Evolutionary conservation across 2,888 invertebrate species (phyloP).

Genomic region (Monopis laevigella): DNA sequence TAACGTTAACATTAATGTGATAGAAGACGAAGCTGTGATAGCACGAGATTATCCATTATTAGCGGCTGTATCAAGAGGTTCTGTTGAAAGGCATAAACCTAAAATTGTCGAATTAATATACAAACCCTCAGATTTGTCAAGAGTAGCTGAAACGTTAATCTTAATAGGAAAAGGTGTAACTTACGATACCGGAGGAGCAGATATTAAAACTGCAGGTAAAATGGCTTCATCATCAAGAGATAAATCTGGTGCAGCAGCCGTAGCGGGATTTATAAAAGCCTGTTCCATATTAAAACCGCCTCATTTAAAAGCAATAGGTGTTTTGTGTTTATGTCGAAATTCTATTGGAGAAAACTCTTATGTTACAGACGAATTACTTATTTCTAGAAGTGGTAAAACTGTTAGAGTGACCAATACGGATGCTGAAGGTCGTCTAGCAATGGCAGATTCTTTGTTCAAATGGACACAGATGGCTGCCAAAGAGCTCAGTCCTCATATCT

Average conservation of each 20-base stretch:
- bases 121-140: slow-evolving; percentile 51
- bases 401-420: slow-evolving; percentile 90
- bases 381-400: slow-evolving; percentile 79
- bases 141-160: slow-evolving; percentile 75
- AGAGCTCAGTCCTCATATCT: slow-evolving; percentile 82
- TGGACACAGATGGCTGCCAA: slow-evolving; percentile 61
- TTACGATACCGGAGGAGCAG: slow-evolving; percentile 82
- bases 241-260: slow-evolving; percentile 91
- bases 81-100: slow-evolving; percentile 72
- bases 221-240: slow-evolving; percentile 91
- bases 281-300: slow-evolving; percentile 76
- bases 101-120: slow-evolving; percentile 72
- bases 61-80: slow-evolving; percentile 77
- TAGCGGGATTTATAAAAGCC: slow-evolving; percentile 87
- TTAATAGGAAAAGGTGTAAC: slow-evolving; percentile 91
- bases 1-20: slow-evolving; percentile 70
- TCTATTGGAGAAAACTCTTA: slow-evolving; percentile 85
- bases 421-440: slow-evolving; percentile 90
- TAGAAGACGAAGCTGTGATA: slow-evolving; percentile 69
- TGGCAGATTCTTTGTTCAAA: slow-evolving; percentile 80
- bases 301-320: slow-evolving; percentile 79
- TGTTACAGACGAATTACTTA: slow-evolving; percentile 86
- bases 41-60: slow-evolving; percentile 81
- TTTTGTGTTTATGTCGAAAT: slow-evolving; percentile 85
- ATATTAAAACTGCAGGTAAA: slow-evolving; percentile 73